Conservation (phyloP, 2,888 invertebrate genomes). For the Phalera bucephala region DNA sequence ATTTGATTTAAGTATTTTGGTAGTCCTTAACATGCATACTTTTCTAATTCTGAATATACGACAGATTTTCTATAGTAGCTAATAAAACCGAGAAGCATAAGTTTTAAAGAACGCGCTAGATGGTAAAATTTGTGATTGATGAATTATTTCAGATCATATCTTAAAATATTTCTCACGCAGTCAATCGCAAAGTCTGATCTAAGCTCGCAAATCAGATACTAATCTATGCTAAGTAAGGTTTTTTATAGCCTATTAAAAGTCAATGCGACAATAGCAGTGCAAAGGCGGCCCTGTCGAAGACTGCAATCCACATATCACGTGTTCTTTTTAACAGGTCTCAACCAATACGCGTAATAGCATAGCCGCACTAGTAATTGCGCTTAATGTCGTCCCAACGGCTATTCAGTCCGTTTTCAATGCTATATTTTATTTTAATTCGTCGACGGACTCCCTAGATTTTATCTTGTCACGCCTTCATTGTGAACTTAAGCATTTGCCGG, state of each 20-base stretch:
- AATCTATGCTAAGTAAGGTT: not conserved
- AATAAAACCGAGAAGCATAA: too few species aligned
- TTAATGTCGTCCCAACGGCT: conserved; percentile 72
- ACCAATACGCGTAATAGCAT: conserved; percentile 56
- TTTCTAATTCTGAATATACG: too few species aligned
- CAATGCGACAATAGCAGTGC: not conserved
- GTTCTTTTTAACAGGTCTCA: conserved; percentile 46
- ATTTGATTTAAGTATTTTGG: too few species aligned
- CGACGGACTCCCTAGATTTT: conserved; percentile 67
- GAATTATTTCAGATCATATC: conserved; percentile 4
- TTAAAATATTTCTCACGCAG: conserved; percentile 6
- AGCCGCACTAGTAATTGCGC: conserved; percentile 64
- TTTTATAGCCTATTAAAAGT: not conserved
- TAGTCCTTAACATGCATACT: too few species aligned
- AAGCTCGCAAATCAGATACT: not conserved
- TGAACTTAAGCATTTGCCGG: conserved; percentile 57
- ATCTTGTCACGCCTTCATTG: conserved; percentile 78
- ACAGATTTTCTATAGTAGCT: too few species aligned
- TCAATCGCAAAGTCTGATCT: not conserved
- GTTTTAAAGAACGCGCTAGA: too few species aligned
- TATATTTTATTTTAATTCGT: conserved; percentile 72
- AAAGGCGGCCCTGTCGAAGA: conserved; percentile 12
- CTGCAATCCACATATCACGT: conserved; percentile 41
- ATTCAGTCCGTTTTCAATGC: conserved; percentile 71
- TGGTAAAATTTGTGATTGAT: too few species aligned